Evolutionary conservation across 2,797 vertebrate species (phyloP).

Genomic region (Enoplosus armatus): DNA sequence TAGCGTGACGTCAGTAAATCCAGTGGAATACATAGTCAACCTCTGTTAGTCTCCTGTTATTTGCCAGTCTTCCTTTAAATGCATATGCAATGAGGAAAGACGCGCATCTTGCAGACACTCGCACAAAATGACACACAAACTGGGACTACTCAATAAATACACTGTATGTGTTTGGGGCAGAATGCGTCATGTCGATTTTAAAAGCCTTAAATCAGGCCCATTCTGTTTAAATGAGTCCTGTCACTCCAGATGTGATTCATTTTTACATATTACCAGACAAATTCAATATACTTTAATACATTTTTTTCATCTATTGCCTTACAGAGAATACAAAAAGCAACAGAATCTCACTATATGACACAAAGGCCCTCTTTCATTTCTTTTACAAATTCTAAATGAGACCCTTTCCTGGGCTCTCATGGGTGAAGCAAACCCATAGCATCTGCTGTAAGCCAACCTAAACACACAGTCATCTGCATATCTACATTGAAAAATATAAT

Average conservation of each 20-base stretch:
- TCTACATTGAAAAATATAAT: conserved; percentile 3
- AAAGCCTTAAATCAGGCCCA: background rate
- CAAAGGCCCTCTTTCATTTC: background rate
- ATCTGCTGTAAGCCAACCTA: background rate
- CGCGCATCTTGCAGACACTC: background rate
- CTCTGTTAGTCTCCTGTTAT: too few relatives aligned
- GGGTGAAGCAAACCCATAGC: conserved; percentile 4
- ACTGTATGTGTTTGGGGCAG: background rate
- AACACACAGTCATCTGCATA: conserved; percentile 11
- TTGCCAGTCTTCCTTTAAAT: background rate
- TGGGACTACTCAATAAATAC: too few relatives aligned
- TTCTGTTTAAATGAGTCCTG: background rate
- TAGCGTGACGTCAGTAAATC: background rate
- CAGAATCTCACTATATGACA: background rate
- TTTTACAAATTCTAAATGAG: too few relatives aligned
- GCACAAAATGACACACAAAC: too few relatives aligned
- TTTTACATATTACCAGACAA: background rate
- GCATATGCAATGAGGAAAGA: background rate
- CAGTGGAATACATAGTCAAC: background rate
- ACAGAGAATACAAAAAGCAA: background rate
- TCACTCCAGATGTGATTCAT: background rate
- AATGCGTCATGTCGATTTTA: background rate
- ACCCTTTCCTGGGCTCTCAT: too few relatives aligned
- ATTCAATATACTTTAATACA: background rate
- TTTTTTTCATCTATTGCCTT: background rate